A percentile compares a stretch with the other conserved stretches of the same genome.
Evolutionary conservation across 2,888 invertebrate genomes (phyloP).

Genomic region (Nipponacmea schrenckii): DNA sequence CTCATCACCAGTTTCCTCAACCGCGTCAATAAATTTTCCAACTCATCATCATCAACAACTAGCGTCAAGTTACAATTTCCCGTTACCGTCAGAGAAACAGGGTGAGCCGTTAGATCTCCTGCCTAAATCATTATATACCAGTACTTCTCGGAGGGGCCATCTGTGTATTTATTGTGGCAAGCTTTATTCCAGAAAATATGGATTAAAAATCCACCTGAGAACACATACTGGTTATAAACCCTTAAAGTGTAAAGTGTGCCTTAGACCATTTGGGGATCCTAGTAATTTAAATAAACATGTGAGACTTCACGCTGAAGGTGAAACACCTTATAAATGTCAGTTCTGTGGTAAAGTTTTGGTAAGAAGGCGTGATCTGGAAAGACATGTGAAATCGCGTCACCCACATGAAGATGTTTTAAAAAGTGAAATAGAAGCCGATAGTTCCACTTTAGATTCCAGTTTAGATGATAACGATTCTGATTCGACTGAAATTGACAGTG

Average conservation of each 20-base stretch:
- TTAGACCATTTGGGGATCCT: constrained; percentile 93
- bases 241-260: constrained; percentile 86
- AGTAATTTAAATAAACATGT: constrained; percentile 97
- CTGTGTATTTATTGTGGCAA: constrained; percentile 94
- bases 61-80: constrained; percentile 24
- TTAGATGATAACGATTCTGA: background rate
- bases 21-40: constrained; percentile 5
- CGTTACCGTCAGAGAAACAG: constrained; percentile 69
- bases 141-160: constrained; percentile 71
- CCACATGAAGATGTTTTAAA: constrained; percentile 40
- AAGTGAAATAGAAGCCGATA: background rate
- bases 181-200: constrained; percentile 94
- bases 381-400: constrained; percentile 85
- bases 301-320: constrained; percentile 84
- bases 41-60: background rate
- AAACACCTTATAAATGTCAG: constrained; percentile 79
- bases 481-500: background rate
- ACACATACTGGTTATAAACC: constrained; percentile 98
- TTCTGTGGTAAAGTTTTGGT: constrained; percentile 84
- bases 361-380: constrained; percentile 82
- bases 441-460: background rate
- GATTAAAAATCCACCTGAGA: constrained; percentile 78
- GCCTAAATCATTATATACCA: constrained; percentile 55
- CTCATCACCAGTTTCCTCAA: background rate
- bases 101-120: constrained; percentile 61